Percentiles rank a stretch among this genome's conserved stretches.
Conservation (phyloP, 2,797 vertebrate genomes). For the Hippocampus kuda region DNA sequence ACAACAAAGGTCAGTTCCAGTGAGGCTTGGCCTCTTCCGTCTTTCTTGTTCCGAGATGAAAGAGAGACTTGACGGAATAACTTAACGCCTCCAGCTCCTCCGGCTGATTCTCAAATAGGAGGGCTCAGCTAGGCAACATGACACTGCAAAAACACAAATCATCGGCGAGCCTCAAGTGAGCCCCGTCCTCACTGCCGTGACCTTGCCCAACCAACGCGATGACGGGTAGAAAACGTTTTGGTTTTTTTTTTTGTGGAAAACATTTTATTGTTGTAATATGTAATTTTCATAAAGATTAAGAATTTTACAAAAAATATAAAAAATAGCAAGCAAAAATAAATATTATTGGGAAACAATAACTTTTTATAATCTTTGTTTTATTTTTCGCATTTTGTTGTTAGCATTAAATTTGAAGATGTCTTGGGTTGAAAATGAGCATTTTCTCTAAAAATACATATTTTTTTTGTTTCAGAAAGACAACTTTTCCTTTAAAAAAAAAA, state of each 20-base stretch:
- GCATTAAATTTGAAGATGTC: too few relatives aligned
- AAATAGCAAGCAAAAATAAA: too few relatives aligned
- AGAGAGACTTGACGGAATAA: constrained; percentile 1
- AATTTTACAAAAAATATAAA: too few relatives aligned
- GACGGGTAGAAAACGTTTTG: background rate
- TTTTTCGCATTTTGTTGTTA: too few relatives aligned
- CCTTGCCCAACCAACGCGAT: background rate
- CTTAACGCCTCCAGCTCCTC: background rate
- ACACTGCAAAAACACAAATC: background rate
- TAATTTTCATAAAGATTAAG: too few relatives aligned
- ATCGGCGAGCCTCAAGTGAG: background rate
- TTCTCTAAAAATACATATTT: too few relatives aligned
- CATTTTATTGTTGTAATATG: too few relatives aligned
- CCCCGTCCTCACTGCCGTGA: background rate
- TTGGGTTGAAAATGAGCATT: too few relatives aligned
- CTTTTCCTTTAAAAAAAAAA: too few relatives aligned
- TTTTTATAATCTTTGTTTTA: too few relatives aligned
- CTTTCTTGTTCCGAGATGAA: background rate
- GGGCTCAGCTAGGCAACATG: background rate
- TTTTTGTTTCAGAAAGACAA: too few relatives aligned
- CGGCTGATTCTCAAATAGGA: background rate
- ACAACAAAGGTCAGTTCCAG: background rate
- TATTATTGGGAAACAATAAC: too few relatives aligned
- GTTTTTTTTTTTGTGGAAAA: background rate
- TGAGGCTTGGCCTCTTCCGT: background rate